A percentile compares a stretch with the other conserved stretches of the same genome.
Evolutionary conservation across 2,797 vertebrate genomes (phyloP).

Genomic region (Microtus obscurus): DNA sequence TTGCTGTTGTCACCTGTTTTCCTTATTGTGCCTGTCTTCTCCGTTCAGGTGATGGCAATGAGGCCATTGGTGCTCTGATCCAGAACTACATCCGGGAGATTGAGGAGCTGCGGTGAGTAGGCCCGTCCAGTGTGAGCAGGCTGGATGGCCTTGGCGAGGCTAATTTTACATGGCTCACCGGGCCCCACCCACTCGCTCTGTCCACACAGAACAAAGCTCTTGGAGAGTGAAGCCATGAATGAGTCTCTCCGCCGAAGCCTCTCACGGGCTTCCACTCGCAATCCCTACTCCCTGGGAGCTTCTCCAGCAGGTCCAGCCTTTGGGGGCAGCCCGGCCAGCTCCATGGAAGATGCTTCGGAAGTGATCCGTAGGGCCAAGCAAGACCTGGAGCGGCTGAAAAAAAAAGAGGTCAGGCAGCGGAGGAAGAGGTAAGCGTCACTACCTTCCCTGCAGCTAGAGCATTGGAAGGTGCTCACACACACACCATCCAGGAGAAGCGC

Average conservation of each 20-base stretch:
- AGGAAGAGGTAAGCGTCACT: slow-evolving; percentile 92
- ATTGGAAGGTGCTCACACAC: not conserved
- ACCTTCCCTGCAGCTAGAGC: not conserved
- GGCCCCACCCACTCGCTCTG: fast-evolving
- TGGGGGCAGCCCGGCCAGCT: slow-evolving; percentile 87
- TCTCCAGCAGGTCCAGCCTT: slow-evolving; percentile 80
- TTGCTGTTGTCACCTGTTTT: not conserved
- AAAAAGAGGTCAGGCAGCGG: slow-evolving; percentile 94
- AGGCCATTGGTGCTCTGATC: slow-evolving; percentile 95
- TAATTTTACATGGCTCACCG: fast-evolving
- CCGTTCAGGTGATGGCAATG: slow-evolving; percentile 92
- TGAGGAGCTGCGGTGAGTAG: slow-evolving; percentile 94
- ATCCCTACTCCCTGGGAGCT: slow-evolving; percentile 85
- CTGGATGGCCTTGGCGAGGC: fast-evolving
- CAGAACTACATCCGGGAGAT: slow-evolving; percentile 98
- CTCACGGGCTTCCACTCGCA: slow-evolving; percentile 89
- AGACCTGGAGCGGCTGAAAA: slow-evolving; percentile 96
- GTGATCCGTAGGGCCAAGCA: slow-evolving; percentile 95
- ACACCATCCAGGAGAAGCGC: not conserved
- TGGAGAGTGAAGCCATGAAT: slow-evolving; percentile 98
- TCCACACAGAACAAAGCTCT: slow-evolving; percentile 92
- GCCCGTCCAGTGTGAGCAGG: fast-evolving
- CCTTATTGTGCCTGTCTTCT: not conserved
- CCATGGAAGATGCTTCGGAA: slow-evolving; percentile 94
- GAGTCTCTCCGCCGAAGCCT: slow-evolving; percentile 94